Evolutionary conservation across 2,888 invertebrate species (phyloP).

Genomic region (Noctua fimbriata): DNA sequence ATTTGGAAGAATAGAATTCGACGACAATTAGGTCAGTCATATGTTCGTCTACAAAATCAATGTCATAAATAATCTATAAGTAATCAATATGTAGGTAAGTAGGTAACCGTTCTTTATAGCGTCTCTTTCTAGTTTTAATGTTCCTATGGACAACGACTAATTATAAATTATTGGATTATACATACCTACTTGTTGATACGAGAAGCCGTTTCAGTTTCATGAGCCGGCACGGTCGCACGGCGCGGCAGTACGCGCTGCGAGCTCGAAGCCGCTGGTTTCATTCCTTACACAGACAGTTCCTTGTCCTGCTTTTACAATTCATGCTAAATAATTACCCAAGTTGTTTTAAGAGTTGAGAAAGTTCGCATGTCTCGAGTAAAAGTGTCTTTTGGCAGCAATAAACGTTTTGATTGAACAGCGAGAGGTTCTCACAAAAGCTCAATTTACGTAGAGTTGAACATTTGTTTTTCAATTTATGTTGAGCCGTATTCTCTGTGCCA

Average conservation of each 20-base stretch:
- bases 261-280: conserved; percentile 54
- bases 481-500: conserved; percentile 33
- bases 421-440: conserved; percentile 18
- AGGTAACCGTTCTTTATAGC: conserved; percentile 11
- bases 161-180: conserved; percentile 50
- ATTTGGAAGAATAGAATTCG: neutral
- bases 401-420: conserved; percentile 24
- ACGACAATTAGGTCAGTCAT: neutral
- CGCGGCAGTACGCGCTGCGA: conserved; percentile 76
- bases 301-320: conserved; percentile 39
- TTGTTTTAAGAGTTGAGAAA: conserved; percentile 12
- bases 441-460: conserved; percentile 14
- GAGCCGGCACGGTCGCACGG: conserved; percentile 59
- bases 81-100: conserved; percentile 12
- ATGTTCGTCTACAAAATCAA: conserved; percentile 3
- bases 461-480: conserved; percentile 27
- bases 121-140: conserved; percentile 39
- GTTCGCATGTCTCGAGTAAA: neutral
- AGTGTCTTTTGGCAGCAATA: conserved; percentile 37
- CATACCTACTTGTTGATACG: conserved; percentile 68
- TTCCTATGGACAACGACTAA: conserved; percentile 32
- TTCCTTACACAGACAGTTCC: conserved; percentile 25
- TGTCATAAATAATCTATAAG: conserved; percentile 3
- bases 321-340: conserved; percentile 2
- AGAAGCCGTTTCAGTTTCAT: conserved; percentile 63